Conservation (phyloP, 2,888 invertebrate species). For the Tipula vernalis region DNA sequence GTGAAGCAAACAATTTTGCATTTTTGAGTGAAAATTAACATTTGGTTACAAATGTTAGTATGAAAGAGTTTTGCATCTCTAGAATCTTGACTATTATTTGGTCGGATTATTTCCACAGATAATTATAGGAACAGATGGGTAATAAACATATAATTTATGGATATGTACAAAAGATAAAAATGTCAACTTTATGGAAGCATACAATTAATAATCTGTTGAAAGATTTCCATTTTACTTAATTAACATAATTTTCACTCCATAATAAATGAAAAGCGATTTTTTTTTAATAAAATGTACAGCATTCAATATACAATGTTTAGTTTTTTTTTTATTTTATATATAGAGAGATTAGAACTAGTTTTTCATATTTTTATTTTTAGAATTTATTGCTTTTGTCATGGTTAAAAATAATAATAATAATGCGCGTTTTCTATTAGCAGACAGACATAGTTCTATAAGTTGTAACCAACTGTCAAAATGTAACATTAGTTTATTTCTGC, state of each 20-base stretch:
- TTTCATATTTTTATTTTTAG: not conserved
- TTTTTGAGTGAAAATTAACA: too few relatives aligned
- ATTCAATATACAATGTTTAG: not conserved
- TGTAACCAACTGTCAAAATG: not conserved
- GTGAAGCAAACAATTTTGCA: too few relatives aligned
- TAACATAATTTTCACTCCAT: not conserved
- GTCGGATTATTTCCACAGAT: too few relatives aligned
- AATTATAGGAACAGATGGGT: too few relatives aligned
- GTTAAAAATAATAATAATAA: not conserved
- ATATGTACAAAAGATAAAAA: too few relatives aligned
- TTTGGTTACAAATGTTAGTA: too few relatives aligned
- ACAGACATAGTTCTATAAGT: not conserved
- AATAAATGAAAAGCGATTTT: not conserved
- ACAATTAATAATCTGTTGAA: not conserved
- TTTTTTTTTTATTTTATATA: not conserved
- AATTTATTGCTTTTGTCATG: not conserved
- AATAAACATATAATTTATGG: too few relatives aligned
- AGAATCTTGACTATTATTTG: too few relatives aligned
- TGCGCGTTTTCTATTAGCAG: not conserved
- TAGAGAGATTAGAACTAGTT: not conserved
- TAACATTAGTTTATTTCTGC: not conserved
- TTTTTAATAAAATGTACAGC: not conserved
- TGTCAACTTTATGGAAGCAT: too few relatives aligned
- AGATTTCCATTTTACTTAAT: not conserved
- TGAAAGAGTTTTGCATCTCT: too few relatives aligned